Conservation (phyloP, 2,797 vertebrate species). For the Pygocentrus nattereri region DNA sequence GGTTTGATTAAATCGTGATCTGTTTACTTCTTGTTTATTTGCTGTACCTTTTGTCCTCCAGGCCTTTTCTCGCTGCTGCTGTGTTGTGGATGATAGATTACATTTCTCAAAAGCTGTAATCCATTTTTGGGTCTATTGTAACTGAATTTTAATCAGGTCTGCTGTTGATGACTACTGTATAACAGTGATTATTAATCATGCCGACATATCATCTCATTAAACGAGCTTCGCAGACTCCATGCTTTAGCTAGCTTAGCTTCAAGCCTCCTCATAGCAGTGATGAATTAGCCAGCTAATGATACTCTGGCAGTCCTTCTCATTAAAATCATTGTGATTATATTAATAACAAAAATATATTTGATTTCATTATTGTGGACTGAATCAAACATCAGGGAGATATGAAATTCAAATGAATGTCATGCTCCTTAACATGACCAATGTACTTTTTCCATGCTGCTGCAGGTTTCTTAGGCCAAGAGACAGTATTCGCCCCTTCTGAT, state of each 20-base stretch:
- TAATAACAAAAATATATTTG: neutral
- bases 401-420: neutral
- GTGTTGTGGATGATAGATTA: neutral
- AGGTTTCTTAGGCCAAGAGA: neutral
- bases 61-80: neutral
- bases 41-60: neutral
- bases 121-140: neutral
- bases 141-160: constrained; percentile 7
- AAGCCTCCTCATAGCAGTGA: neutral
- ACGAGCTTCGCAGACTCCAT: neutral
- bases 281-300: neutral
- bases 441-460: neutral
- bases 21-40: neutral
- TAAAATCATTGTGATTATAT: neutral
- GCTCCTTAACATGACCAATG: neutral
- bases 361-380: neutral
- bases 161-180: constrained; percentile 12
- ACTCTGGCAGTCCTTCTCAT: neutral
- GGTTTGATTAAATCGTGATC: neutral
- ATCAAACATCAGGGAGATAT: neutral
- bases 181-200: neutral
- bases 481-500: too few species aligned
- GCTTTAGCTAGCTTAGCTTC: neutral
- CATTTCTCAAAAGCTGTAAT: neutral
- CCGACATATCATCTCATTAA: neutral